Conservation (phyloP, 2,113 vertebrate genomes). For the Eurypyga helias region DNA sequence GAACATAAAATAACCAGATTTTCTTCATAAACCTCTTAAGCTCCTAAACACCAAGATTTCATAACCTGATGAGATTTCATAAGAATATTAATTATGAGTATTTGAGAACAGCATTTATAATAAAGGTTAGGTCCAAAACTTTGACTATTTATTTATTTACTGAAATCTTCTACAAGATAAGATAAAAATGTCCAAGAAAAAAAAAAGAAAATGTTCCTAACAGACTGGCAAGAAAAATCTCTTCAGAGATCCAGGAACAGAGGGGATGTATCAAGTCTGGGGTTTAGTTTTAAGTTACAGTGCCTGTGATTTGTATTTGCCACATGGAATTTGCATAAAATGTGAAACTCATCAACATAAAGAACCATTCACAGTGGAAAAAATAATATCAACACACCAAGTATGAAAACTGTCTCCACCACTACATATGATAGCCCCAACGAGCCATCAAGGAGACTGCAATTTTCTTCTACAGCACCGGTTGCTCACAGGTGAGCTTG, state of each 20-base stretch:
- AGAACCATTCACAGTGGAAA: neutral
- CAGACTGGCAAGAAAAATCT: neutral
- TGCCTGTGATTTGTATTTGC: neutral
- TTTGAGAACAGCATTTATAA: neutral
- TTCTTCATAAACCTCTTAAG: neutral
- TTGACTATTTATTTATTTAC: neutral
- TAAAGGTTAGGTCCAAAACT: neutral
- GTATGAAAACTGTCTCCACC: neutral
- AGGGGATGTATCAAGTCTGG: neutral
- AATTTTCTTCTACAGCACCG: neutral
- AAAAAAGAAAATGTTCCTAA: neutral
- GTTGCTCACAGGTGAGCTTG: neutral
- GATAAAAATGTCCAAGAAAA: neutral
- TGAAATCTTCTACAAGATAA: neutral
- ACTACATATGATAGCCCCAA: neutral
- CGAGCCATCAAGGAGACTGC: neutral
- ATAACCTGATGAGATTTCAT: neutral
- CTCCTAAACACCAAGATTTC: neutral
- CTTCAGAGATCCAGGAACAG: neutral
- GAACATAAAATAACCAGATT: neutral
- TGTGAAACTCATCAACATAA: neutral
- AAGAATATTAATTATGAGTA: neutral
- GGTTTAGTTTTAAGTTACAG: neutral
- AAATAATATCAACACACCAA: neutral
- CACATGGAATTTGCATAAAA: neutral